Percentiles rank a stretch among this genome's conserved stretches.
phyloP scores from a whole-genome alignment of 2,113 vertebrate genomes.

The Ondatra zibethicus region DNA sequence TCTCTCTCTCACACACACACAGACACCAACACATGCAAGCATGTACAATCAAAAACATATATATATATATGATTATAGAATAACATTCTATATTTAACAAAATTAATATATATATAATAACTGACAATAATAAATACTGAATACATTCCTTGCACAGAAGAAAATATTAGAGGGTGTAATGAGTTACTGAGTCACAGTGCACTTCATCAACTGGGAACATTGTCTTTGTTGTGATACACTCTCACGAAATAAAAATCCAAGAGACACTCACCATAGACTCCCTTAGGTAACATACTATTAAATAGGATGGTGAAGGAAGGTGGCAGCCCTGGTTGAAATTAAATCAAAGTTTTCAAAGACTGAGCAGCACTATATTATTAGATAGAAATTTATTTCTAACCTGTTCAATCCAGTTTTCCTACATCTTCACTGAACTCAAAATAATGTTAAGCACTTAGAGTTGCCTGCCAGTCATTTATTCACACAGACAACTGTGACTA shows the following conservation, averaged over 20 bases:
- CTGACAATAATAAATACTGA: not conserved
- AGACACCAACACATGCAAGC: not conserved
- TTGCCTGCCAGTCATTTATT: not conserved
- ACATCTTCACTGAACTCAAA: not conserved
- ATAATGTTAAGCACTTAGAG: constrained; percentile 16
- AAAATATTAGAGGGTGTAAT: not conserved
- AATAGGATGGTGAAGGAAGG: not conserved
- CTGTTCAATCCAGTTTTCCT: not conserved
- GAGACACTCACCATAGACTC: constrained; percentile 2
- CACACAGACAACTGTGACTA: not conserved
- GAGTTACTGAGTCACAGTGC: constrained; percentile 53
- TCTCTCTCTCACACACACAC: not conserved
- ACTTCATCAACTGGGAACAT: constrained; percentile 17
- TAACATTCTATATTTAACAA: no score
- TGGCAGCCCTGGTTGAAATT: constrained; percentile 16
- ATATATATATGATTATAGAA: not conserved
- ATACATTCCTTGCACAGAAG: not conserved
- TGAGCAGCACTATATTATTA: not conserved
- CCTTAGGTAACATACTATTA: not conserved
- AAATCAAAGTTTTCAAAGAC: not conserved
- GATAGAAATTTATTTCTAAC: not conserved
- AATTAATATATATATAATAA: not conserved
- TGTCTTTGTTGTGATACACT: not conserved
- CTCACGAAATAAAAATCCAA: constrained; percentile 4
- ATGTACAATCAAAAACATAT: not conserved